Conservation (phyloP, 2,113 vertebrate genomes). For the Cichladusa arquata region DNA sequence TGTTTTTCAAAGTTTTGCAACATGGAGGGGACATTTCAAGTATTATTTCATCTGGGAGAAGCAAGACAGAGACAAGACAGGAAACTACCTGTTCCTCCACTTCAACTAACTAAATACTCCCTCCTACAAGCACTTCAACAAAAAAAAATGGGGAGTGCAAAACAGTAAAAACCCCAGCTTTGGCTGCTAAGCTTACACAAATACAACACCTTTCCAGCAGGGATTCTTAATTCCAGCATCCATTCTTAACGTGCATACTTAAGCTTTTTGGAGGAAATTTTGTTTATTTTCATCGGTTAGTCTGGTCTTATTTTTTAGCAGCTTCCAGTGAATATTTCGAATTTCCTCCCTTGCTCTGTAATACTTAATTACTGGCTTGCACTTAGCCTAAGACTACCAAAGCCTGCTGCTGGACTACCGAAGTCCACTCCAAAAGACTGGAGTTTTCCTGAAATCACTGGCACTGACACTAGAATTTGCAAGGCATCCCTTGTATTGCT, state of each 20-base stretch:
- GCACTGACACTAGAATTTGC: neutral
- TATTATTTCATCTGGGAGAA: neutral
- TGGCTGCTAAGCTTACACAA: neutral
- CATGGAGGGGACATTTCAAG: neutral
- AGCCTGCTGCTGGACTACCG: neutral
- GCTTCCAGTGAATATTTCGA: neutral
- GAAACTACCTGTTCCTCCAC: neutral
- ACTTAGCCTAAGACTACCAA: neutral
- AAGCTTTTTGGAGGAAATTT: neutral
- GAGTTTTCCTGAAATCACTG: neutral
- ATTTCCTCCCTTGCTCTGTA: neutral
- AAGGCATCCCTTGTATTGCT: neutral
- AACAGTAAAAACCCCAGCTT: neutral
- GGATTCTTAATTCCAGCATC: no score
- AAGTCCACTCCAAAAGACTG: neutral
- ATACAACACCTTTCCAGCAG: neutral
- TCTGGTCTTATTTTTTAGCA: neutral
- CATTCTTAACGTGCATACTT: neutral
- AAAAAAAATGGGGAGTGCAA: accelerated
- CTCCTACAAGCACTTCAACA: neutral
- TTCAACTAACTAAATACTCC: neutral
- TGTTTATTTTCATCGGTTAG: neutral
- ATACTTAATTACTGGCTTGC: neutral
- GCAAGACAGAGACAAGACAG: neutral
- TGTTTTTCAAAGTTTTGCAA: neutral